Evolutionary conservation across 1,140 invertebrate species (phyloP).

Genomic region (Trichomalopsis sarcophagae): DNA sequence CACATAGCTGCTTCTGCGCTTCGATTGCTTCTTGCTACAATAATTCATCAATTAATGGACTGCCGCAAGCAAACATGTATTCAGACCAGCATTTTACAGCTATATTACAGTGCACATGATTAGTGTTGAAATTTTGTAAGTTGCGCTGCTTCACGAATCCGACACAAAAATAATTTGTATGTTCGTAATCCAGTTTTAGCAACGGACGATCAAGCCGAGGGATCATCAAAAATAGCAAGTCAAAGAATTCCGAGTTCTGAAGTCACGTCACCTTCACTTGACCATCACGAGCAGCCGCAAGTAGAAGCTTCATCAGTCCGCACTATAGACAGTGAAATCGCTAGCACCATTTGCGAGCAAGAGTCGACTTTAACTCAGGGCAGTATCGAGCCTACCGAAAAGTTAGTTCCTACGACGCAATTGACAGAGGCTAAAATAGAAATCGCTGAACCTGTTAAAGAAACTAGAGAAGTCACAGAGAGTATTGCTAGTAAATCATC

Average conservation of each 20-base stretch:
- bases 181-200: conserved; percentile 37
- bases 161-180: conserved; percentile 1
- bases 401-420: not conserved
- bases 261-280: not conserved
- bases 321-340: not conserved
- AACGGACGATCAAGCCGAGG: conserved; percentile 33
- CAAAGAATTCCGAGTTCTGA: conserved; percentile 21
- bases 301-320: not conserved
- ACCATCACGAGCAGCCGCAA: not conserved
- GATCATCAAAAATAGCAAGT: not conserved
- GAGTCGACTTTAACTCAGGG: not conserved
- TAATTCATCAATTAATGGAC: conserved; percentile 1
- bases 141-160: not conserved
- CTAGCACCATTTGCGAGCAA: not conserved
- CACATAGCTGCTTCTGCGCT: conserved; percentile 34
- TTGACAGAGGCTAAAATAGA: conserved; percentile 10
- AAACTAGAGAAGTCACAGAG: not conserved
- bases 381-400: not conserved
- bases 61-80: not conserved
- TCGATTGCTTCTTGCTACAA: conserved; percentile 14
- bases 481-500: not conserved
- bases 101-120: not conserved
- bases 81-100: not conserved
- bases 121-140: not conserved
- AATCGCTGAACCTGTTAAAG: not conserved